Evolutionary conservation across 2,113 vertebrate genomes (phyloP), one percentile per base, ranked within the genome.

Genomic region (Dinomys branickii): DNA sequence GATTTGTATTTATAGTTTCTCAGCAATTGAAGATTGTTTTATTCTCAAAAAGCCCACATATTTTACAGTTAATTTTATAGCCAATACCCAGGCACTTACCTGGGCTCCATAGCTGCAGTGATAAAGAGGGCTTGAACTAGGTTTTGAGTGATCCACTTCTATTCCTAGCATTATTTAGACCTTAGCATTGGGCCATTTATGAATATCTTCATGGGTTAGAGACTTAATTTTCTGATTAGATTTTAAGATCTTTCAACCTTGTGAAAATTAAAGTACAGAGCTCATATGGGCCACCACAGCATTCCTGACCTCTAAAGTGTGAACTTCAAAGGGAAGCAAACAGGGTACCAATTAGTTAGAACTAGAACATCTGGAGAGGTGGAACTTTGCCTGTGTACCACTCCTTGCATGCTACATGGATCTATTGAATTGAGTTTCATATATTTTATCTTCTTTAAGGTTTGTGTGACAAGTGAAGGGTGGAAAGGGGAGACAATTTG

Each of bases 91-190:
- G 35, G 0, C 41, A 38, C 13, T 78, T 47, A 17, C 7, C 7
- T 9, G 6, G 1, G 3, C 3, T 24, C 9, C 2, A 0, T 11
- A 28, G 67, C 33, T 35, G 44, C n/a, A 47, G 44, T 12, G 4
- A 16, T 50, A 12, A 47, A 83, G 47, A 50, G 2, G 26, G 14
- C 20, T 7, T 78, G 19, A 41, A 2, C 11, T 13, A 47, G 69
- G 44, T 8, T 14, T 12, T 50, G 24, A 10, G 19, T 75, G 24
- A 54, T 7, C 41, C 5, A 4, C 33, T 54, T 91, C 12, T 14
- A 24, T 4, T n/a, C 63, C 59, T 81, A 28, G 26, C 30, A 5
- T 35, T 47, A 58, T 4, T 28, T 33, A n/a, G 30, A 75, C 33
- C 58, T 41, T 9, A 24, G 19, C 19, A 67, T 22, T 26, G 52